Conservation (phyloP, 2,113 vertebrate genomes). For the Pantherophis guttatus region DNA sequence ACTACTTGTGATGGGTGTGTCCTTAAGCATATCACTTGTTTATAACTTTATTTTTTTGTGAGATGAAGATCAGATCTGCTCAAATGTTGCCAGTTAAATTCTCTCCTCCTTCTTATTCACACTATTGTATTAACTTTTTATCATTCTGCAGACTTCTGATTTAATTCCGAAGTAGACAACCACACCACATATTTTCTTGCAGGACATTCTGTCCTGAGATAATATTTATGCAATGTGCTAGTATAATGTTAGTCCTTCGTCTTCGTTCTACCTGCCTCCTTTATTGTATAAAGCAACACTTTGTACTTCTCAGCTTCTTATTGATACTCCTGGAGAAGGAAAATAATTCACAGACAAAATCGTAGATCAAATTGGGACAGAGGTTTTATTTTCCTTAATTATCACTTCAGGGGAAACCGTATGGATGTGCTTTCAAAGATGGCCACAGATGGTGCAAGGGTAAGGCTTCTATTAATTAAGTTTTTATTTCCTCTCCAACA, state of each 20-base stretch:
- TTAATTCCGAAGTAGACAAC: background rate
- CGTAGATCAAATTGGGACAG: background rate
- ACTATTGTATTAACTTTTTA: background rate
- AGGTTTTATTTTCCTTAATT: background rate
- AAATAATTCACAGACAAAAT: background rate
- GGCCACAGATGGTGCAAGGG: background rate
- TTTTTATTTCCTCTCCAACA: background rate
- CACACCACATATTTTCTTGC: background rate
- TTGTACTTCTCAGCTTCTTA: background rate
- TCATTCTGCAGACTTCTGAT: background rate
- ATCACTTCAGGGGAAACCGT: background rate
- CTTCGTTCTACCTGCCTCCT: background rate
- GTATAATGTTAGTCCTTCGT: background rate
- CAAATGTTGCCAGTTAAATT: background rate
- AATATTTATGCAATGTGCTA: constrained; percentile 1
- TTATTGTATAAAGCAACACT: background rate
- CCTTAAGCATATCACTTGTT: background rate
- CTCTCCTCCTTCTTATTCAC: background rate
- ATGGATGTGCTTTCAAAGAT: background rate
- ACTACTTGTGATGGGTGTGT: background rate
- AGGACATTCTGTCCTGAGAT: background rate
- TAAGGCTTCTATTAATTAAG: background rate
- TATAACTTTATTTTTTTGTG: background rate
- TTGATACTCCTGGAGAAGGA: background rate
- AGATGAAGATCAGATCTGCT: too few relatives aligned